A percentile compares a stretch with the other conserved stretches of the same genome.
Conservation (phyloP, 2,888 invertebrate genomes). For the Hydropsyche betteni region DNA sequence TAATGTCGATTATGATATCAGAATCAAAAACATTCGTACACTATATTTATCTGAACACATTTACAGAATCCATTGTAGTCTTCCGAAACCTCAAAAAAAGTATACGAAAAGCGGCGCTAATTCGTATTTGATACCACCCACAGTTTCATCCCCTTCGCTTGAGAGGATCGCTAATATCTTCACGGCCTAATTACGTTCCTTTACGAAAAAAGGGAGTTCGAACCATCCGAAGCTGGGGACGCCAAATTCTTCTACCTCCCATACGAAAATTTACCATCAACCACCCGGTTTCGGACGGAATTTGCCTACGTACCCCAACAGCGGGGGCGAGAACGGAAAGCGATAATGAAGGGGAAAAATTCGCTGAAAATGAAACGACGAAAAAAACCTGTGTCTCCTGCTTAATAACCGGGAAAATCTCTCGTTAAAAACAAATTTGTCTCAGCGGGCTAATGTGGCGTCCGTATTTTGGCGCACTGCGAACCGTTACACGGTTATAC, state of each 20-base stretch:
- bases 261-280: too few species aligned
- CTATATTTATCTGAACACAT: too few species aligned
- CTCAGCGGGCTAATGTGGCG: conserved; percentile 18
- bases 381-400: conserved; percentile 42
- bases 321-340: neutral
- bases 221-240: neutral
- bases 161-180: conserved; percentile 10
- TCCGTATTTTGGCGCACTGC: conserved; percentile 22
- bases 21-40: too few species aligned
- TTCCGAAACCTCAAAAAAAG: too few species aligned
- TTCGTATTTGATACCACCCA: too few species aligned
- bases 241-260: neutral
- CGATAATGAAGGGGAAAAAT: conserved; percentile 30
- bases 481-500: neutral
- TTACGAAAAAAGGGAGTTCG: neutral
- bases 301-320: too few species aligned
- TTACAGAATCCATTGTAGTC: too few species aligned
- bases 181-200: conserved; percentile 25
- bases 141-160: too few species aligned
- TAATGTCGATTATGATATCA: too few species aligned
- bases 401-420: conserved; percentile 52
- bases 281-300: too few species aligned
- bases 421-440: conserved; percentile 52
- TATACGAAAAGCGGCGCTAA: too few species aligned
- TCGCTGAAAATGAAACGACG: neutral